Evolutionary conservation across 2,113 vertebrate species (phyloP).

Genomic region (Spea bombifrons): DNA sequence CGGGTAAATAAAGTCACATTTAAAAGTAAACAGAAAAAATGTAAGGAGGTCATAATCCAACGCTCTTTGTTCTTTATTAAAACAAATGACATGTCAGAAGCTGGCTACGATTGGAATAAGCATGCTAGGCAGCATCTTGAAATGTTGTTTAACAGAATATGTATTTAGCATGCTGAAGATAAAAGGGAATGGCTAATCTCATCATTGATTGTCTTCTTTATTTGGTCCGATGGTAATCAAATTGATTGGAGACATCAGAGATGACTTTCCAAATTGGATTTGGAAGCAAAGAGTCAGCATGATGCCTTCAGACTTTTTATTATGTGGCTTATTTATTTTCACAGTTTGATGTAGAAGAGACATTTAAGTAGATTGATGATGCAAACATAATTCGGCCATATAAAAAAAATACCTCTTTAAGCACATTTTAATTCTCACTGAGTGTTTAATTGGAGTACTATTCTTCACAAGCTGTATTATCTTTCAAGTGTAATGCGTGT

Average conservation of each 20-base stretch:
- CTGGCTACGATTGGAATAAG: constrained; percentile 3
- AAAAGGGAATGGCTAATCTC: constrained; percentile 18
- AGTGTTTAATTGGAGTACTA: constrained; percentile 1
- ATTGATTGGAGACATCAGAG: constrained; percentile 33
- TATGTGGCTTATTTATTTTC: constrained; percentile 31
- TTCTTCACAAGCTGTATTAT: constrained; percentile 1
- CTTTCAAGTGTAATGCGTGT: not conserved
- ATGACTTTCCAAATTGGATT: constrained; percentile 39
- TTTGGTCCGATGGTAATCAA: constrained; percentile 32
- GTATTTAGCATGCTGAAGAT: constrained; percentile 18
- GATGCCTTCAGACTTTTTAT: constrained; percentile 19
- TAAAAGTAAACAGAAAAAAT: too few relatives aligned
- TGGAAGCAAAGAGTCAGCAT: constrained; percentile 13
- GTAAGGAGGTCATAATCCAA: not conserved
- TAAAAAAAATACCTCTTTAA: constrained; percentile 1
- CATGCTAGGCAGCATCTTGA: not conserved
- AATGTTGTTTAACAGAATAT: not conserved
- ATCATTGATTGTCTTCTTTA: constrained; percentile 16
- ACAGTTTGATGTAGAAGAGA: constrained; percentile 34
- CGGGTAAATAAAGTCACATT: too few relatives aligned
- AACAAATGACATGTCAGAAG: constrained; percentile 16
- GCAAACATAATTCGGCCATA: constrained; percentile 7
- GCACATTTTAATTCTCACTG: not conserved
- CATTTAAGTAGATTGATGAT: constrained; percentile 28
- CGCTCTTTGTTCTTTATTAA: not conserved